Base-by-base conservation (phyloP, 2,888 invertebrate genomes). In the Halocaridina rubra region DNA sequence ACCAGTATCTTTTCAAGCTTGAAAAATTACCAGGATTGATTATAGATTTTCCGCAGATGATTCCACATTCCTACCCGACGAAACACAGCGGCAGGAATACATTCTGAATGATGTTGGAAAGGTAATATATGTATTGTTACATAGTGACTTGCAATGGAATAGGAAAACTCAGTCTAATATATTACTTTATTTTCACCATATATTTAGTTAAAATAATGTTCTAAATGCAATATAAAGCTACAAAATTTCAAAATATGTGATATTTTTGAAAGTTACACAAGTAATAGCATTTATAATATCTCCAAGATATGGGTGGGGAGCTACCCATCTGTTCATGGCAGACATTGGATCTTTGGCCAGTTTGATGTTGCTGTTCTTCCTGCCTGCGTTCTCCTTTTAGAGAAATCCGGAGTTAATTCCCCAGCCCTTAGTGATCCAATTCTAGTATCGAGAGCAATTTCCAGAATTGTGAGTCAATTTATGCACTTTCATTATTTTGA, bases 291-390 rank as follows among this genome's bases (percentile, higher is more conserved):
- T n/a, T n/a, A n/a, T n/a, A n/a, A n/a, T n/a, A n/a, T n/a, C n/a
- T n/a, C n/a, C 3, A 33, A 98, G 30, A 96, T 98, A 90, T 98
- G 96, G 94, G 93, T 97, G 89, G 98, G 98, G 46, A 96, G 96
- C 3, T 94, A 96, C 90, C 96, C 96, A 89, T 93, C 95, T 30
- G 93, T 96, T 89, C 93, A 95, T 87, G 96, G 97, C 0, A 93
- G 95, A 1, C 94, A 96, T 3, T 98, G 98, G 98, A 96, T 97
- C 90, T 96, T 95, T 89, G 96, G 96, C 0, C 98, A 98, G 91
- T 97, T 96, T 90, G 96, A 97, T 89, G 94, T 94, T 57, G 94
- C 96, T 89, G 93, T 97, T 81, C 91, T 97, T 61, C 96, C 96
- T 77, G 96, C 96, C 89, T 93, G 95, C 0, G 91, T 97, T 16